Evolutionary conservation across 2,888 invertebrate genomes (phyloP).

Genomic region (Lapara coniferarum): DNA sequence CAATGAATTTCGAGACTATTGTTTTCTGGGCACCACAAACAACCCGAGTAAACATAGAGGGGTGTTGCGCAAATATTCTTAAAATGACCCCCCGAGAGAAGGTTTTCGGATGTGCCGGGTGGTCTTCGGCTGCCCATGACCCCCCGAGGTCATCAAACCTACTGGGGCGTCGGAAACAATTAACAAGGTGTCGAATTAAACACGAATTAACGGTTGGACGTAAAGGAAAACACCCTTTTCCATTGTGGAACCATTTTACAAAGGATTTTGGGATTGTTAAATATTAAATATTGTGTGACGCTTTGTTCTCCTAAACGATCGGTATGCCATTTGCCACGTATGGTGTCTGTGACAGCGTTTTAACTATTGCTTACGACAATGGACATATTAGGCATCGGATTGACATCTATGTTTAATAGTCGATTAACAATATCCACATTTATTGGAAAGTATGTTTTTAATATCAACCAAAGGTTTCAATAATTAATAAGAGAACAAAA

Average conservation of each 20-base stretch:
- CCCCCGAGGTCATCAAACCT: slow-evolving; percentile 78
- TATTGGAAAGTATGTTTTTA: too few species aligned
- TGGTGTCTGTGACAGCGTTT: slow-evolving; percentile 52
- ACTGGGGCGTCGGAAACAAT: slow-evolving; percentile 81
- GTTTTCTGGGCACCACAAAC: slow-evolving; percentile 83
- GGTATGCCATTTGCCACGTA: slow-evolving; percentile 59
- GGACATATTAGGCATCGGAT: too few species aligned
- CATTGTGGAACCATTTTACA: slow-evolving; percentile 77
- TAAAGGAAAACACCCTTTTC: slow-evolving; percentile 82
- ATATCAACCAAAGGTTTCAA: too few species aligned
- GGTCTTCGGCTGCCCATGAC: slow-evolving; percentile 66
- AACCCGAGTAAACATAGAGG: slow-evolving; percentile 79
- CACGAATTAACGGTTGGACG: slow-evolving; percentile 81
- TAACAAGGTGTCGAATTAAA: slow-evolving; percentile 84
- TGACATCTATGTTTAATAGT: too few species aligned
- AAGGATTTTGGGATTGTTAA: slow-evolving; percentile 81
- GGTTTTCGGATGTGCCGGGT: slow-evolving; percentile 53
- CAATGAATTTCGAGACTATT: slow-evolving; percentile 83
- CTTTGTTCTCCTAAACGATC: slow-evolving; percentile 73
- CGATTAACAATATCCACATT: too few species aligned
- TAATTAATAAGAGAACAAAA: too few species aligned
- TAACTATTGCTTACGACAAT: slow-evolving; percentile 19
- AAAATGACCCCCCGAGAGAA: slow-evolving; percentile 76
- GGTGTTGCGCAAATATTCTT: slow-evolving; percentile 81
- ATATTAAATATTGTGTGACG: slow-evolving; percentile 80